Evolutionary conservation across 2,797 vertebrate species (phyloP).

Genomic region (Meda fulgida): DNA sequence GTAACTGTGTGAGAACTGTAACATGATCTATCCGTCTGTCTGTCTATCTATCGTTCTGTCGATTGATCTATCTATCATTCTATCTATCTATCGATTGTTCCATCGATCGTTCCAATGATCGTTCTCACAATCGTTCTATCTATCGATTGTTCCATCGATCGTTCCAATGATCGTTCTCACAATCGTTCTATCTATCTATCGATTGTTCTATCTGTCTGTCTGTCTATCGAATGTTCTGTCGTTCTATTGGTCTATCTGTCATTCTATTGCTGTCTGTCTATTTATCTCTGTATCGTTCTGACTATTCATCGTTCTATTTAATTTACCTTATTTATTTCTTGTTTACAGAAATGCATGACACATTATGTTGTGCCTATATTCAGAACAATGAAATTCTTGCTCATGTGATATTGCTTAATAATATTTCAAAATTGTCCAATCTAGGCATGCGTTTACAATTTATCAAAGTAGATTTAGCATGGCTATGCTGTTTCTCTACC

Average conservation of each 20-base stretch:
- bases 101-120: too few species aligned
- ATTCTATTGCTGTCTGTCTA: not conserved
- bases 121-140: not conserved
- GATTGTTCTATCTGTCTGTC: not conserved
- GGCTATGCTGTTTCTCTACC: constrained; percentile 40
- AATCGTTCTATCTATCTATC: not conserved
- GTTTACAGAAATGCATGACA: not conserved
- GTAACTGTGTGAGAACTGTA: not conserved
- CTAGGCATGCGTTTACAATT: not conserved
- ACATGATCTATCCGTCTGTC: not conserved
- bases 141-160: accelerated
- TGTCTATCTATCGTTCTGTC: not conserved
- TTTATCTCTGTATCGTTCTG: not conserved
- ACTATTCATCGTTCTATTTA: not conserved
- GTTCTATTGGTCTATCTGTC: not conserved
- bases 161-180: too few species aligned
- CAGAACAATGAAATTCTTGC: not conserved
- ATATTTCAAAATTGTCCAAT: not conserved
- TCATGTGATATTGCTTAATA: not conserved
- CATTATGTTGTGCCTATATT: not conserved
- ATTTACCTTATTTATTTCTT: not conserved
- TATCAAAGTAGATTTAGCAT: constrained; percentile 15
- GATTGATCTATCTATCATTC: not conserved
- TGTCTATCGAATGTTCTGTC: too few species aligned
- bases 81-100: too few species aligned